phyloP scores from a whole-genome alignment of 2,797 vertebrate genomes.

The Chelonia mydas region DNA sequence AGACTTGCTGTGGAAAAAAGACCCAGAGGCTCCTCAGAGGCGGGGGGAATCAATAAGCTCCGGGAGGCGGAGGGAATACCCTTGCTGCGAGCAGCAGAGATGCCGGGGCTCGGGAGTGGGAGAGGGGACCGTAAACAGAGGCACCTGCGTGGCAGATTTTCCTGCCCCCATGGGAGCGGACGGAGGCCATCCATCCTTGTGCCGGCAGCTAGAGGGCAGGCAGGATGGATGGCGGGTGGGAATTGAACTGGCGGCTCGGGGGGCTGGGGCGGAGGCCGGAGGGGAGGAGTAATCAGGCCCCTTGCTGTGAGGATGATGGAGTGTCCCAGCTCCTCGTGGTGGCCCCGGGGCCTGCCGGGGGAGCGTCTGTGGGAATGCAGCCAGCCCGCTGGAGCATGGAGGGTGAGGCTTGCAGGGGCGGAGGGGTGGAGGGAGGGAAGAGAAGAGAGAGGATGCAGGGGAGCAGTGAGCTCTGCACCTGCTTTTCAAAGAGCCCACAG shows the following conservation, averaged over 20 bases:
- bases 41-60: not conserved
- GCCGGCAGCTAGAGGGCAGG: slow-evolving; percentile 68
- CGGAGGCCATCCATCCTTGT: slow-evolving; percentile 84
- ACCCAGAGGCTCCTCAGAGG: not conserved
- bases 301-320: not conserved
- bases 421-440: not conserved
- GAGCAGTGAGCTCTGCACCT: not conserved
- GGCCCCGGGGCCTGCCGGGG: not conserved
- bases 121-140: not conserved
- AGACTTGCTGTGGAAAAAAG: rapidly evolving
- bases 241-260: slow-evolving; percentile 77
- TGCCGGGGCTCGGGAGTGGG: not conserved
- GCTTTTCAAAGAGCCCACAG: not conserved
- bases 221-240: slow-evolving; percentile 84
- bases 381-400: not conserved
- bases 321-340: not conserved
- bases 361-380: not conserved
- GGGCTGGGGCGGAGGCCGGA: slow-evolving; percentile 25
- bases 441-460: not conserved
- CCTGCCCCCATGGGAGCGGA: slow-evolving; percentile 84
- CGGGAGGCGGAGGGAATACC: not conserved
- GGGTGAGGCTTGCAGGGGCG: not conserved
- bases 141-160: slow-evolving; percentile 7
- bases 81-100: not conserved
- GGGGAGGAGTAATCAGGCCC: not conserved